Evolutionary conservation across 2,888 invertebrate genomes (phyloP), one percentile per base, ranked within the genome.

Genomic region (Idaea biselata): DNA sequence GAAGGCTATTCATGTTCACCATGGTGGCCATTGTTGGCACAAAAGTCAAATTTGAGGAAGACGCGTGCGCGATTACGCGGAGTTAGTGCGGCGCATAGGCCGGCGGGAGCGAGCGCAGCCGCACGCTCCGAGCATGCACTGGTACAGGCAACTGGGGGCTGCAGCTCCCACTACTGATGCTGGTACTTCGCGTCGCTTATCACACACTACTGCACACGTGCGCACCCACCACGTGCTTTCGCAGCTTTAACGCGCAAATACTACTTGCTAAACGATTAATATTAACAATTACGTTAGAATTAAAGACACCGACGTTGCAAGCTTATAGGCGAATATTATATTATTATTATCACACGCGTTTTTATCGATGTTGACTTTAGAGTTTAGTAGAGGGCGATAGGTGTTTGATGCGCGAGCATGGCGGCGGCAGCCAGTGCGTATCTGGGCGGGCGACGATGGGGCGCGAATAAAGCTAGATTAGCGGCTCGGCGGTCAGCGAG

Each of bases 1-100:
- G 95, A 86, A 98, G 95, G 94, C 97, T 98, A 94, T 97, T 98
- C 96, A 98, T 97, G 94, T 97, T 97, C 93, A 97, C 97, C 96
- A 98, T 97, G 93, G 97, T 97, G 95, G 94, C 94, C 94, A 94
- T 94, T 78, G 90, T 87, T 87, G 82, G 79, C 86, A 83, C 81
- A 77, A 79, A 78, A 79, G 80, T 82, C 78, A 77, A 79, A 78
- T 81, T 78, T 81, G 83, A 73, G 78, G 80, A 77, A 80, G 73
- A 81, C 73, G 82, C 84, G 81, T 87, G 82, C 88, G 82, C 86
- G 83, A 82, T 91, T 90, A 91, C 88, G 87, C 89, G 73, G 82
- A 82, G 83, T 87, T 88, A 83, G 86, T 87, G 87, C 89, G 89
- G 91, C 87, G 88, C 92, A 93, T 92, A 91, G 84, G 92, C 88